phyloP scores from a whole-genome alignment of 2,113 vertebrate genomes.

The Vireo altiloquus region DNA sequence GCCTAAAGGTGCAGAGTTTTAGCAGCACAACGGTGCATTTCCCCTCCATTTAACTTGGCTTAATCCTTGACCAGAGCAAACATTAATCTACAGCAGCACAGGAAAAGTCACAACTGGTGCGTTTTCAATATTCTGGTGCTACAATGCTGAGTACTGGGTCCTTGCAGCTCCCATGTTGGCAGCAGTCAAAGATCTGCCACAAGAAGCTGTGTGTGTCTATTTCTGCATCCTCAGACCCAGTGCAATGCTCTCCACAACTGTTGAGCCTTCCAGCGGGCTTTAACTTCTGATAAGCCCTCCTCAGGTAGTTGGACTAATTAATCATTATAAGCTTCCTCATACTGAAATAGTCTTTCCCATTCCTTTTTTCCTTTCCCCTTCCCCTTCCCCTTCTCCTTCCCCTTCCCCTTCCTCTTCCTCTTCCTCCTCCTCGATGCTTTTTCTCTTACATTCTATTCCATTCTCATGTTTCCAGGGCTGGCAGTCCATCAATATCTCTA shows the following conservation, averaged over 20 bases:
- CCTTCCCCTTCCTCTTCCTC: background rate
- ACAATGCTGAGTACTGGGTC: rapidly evolving
- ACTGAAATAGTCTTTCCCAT: background rate
- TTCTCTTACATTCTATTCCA: background rate
- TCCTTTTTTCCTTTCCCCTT: background rate
- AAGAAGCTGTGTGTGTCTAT: rapidly evolving
- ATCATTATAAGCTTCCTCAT: rapidly evolving
- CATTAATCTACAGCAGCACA: background rate
- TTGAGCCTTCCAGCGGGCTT: background rate
- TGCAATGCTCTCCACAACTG: rapidly evolving
- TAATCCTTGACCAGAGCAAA: background rate
- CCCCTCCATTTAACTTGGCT: background rate
- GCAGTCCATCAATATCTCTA: background rate
- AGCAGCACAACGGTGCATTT: rapidly evolving
- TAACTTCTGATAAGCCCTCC: background rate
- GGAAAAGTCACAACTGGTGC: background rate
- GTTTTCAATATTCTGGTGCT: background rate
- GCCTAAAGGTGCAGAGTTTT: background rate
- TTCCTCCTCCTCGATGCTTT: too few species aligned
- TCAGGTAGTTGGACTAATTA: background rate
- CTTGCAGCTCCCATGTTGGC: background rate
- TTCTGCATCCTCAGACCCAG: background rate
- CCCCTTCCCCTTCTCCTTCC: background rate
- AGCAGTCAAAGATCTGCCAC: background rate
- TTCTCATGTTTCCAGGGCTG: background rate